Percentiles rank a stretch among this genome's conserved stretches.
phyloP scores from a whole-genome alignment of 1,140 invertebrate genomes.

The Eriosoma lanigerum region DNA sequence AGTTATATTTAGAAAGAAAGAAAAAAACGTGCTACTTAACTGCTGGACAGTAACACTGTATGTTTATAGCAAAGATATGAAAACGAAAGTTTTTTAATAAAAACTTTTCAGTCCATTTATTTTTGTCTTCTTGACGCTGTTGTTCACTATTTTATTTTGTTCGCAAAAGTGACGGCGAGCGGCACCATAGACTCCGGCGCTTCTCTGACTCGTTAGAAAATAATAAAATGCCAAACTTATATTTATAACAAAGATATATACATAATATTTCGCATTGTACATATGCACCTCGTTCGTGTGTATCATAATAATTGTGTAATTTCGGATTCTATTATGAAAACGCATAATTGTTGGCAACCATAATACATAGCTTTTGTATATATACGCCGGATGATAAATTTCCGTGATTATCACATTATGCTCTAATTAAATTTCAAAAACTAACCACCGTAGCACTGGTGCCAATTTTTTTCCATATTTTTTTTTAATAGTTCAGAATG shows the following conservation, averaged over 20 bases:
- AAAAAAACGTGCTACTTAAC: not conserved
- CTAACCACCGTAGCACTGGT: too few species aligned
- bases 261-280: too few species aligned
- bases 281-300: too few species aligned
- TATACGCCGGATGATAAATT: not conserved
- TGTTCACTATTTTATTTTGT: not conserved
- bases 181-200: not conserved
- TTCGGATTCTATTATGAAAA: not conserved
- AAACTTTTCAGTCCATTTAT: conserved; percentile 25
- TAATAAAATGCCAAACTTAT: not conserved
- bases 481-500: too few species aligned
- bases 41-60: not conserved
- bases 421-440: not conserved
- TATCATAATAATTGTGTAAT: too few species aligned
- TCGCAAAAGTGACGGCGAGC: not conserved
- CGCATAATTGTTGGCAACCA: not conserved
- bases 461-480: not conserved
- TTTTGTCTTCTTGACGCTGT: conserved; percentile 7
- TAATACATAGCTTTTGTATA: too few species aligned
- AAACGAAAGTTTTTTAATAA: conserved; percentile 43
- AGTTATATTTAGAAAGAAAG: too few species aligned
- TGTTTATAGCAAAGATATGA: not conserved
- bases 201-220: too few species aligned
- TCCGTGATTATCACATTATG: not conserved
- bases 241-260: not conserved